Evolutionary conservation across 2,797 vertebrate genomes (phyloP).

Genomic region (Mycteria americana): DNA sequence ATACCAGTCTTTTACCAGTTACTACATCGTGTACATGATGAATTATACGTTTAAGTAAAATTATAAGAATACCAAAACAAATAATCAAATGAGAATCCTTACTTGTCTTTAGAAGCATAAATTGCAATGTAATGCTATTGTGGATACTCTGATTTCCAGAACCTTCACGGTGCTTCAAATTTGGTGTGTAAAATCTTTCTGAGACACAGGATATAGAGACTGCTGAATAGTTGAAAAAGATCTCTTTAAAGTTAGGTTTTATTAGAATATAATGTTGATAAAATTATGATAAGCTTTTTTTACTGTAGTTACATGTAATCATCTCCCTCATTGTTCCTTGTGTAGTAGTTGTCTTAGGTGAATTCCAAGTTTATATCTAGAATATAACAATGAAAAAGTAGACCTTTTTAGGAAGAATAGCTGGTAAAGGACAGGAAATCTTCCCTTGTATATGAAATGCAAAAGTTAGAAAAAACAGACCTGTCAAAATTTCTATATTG

Average conservation of each 20-base stretch:
- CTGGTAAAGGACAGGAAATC: neutral
- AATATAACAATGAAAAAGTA: neutral
- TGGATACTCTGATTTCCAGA: neutral
- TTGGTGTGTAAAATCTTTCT: neutral
- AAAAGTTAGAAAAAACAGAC: neutral
- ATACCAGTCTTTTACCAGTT: neutral
- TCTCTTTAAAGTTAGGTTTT: neutral
- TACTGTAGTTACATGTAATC: neutral
- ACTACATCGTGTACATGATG: rapidly evolving
- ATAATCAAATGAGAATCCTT: neutral
- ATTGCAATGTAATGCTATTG: neutral
- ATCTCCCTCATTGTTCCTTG: neutral
- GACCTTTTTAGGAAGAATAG: neutral
- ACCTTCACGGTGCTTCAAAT: neutral
- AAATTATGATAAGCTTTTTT: neutral
- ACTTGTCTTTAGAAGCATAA: neutral
- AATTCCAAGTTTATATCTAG: neutral
- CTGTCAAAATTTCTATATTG: neutral
- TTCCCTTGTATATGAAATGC: neutral
- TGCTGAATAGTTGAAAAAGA: neutral
- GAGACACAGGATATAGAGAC: neutral
- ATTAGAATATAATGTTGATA: neutral
- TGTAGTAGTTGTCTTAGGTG: neutral
- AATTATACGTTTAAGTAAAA: neutral
- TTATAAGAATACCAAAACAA: neutral